These are phyloP conservation scores for Endotricha flammealis DNA, from an alignment of 2,888 invertebrate species.

Conservation along the genomic window DNA sequence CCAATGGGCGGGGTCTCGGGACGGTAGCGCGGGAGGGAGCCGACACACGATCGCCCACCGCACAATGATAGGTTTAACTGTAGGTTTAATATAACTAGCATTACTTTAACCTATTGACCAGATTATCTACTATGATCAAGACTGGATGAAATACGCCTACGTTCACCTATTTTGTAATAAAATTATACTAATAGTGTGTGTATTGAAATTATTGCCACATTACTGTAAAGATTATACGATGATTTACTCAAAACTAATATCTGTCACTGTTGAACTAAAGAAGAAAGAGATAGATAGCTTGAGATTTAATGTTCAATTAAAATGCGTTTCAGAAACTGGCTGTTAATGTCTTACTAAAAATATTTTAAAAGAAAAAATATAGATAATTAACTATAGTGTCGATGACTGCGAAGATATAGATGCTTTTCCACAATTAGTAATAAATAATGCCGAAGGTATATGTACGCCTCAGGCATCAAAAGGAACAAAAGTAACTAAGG, in stretches of 20 bases:
- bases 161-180: not conserved
- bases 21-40: slow-evolving; percentile 31
- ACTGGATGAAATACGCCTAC: not conserved
- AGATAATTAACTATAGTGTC: too few species aligned
- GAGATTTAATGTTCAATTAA: too few species aligned
- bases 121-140: slow-evolving; percentile 6
- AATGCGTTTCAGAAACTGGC: too few species aligned
- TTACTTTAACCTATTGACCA: slow-evolving; percentile 12
- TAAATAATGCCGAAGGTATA: slow-evolving; percentile 24
- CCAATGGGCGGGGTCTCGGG: slow-evolving; percentile 49
- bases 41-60: slow-evolving; percentile 11
- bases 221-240: too few species aligned
- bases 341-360: too few species aligned
- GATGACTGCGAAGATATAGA: not conserved
- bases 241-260: too few species aligned
- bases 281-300: too few species aligned
- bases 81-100: slow-evolving; percentile 10
- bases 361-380: too few species aligned
- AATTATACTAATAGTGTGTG: too few species aligned
- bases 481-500: slow-evolving; percentile 21
- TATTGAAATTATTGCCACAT: too few species aligned
- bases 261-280: too few species aligned
- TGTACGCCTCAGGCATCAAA: slow-evolving; percentile 21
- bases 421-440: slow-evolving; percentile 26
- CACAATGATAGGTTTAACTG: slow-evolving; percentile 11